Conservation (phyloP, 1,140 invertebrate genomes). For the Rhopalosiphum maidis region DNA sequence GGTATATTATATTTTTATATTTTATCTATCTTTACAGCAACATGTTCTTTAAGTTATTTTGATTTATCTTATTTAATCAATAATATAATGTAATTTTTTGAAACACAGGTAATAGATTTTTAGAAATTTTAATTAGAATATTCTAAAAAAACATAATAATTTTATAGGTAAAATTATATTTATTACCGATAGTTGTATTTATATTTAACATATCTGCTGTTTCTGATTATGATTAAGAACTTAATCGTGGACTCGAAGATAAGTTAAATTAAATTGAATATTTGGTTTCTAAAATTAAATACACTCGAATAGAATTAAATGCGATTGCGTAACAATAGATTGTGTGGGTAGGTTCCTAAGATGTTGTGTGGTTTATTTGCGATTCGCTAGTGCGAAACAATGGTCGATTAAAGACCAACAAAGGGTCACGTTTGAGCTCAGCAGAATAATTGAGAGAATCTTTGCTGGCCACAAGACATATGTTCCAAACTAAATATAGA, state of each 20-base stretch:
- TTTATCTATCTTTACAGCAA: neutral
- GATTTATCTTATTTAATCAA: neutral
- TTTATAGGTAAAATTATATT: neutral
- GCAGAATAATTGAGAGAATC: conserved; percentile 27
- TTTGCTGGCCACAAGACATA: neutral
- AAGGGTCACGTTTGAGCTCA: conserved; percentile 37
- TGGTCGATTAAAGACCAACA: conserved; percentile 45
- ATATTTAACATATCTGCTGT: neutral
- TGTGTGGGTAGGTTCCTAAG: neutral
- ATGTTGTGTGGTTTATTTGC: conserved; percentile 44
- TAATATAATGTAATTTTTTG: neutral
- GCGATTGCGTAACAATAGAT: conserved; percentile 18
- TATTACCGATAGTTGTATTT: too few relatives aligned
- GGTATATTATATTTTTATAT: neutral
- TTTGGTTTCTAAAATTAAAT: conserved; percentile 9
- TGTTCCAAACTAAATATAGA: neutral
- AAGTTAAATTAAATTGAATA: neutral
- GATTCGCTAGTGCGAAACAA: conserved; percentile 21
- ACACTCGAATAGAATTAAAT: conserved; percentile 37
- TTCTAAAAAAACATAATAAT: neutral
- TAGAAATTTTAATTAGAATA: neutral
- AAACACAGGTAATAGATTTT: neutral
- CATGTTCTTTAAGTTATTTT: neutral
- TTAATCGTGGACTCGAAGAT: neutral
- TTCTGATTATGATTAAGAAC: neutral